phyloP scores from a whole-genome alignment of 2,113 vertebrate species.

The Chaenocephalus aceratus region DNA sequence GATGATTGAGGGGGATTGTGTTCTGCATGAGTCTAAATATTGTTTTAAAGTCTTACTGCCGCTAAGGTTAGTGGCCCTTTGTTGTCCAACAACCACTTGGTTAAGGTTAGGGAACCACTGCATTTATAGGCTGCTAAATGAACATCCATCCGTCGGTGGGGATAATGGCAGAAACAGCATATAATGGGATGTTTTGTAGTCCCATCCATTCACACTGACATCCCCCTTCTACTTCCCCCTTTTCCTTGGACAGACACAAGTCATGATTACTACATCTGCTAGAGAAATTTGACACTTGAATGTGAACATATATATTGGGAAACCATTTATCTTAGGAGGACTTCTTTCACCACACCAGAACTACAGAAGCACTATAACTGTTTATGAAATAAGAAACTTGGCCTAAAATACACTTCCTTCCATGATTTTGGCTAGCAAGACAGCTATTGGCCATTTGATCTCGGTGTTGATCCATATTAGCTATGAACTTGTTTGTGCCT shows the following conservation, averaged over 20 bases:
- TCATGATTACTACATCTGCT: not conserved
- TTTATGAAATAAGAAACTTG: constrained; percentile 22
- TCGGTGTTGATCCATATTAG: constrained; percentile 49
- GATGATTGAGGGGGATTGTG: too few relatives aligned
- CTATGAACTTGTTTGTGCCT: constrained; percentile 46
- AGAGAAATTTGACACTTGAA: not conserved
- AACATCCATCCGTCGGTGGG: too few relatives aligned
- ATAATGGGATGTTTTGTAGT: not conserved
- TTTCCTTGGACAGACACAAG: not conserved
- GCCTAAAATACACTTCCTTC: constrained; percentile 6
- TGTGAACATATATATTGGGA: not conserved
- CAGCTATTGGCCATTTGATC: not conserved
- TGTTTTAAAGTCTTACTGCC: too few relatives aligned
- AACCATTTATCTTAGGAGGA: constrained; percentile 4
- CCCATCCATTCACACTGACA: not conserved
- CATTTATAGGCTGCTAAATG: not conserved
- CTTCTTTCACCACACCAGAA: not conserved
- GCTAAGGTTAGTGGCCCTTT: not conserved
- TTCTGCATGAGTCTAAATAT: too few relatives aligned
- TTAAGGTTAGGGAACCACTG: not conserved
- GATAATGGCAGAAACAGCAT: too few relatives aligned
- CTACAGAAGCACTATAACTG: constrained; percentile 31
- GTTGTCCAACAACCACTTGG: not conserved
- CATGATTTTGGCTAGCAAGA: constrained; percentile 1
- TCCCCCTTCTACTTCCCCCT: not conserved